Percentiles rank a stretch among this genome's conserved stretches.
phyloP scores from a whole-genome alignment of 2,797 vertebrate species.

The Acanthiza pusilla region DNA sequence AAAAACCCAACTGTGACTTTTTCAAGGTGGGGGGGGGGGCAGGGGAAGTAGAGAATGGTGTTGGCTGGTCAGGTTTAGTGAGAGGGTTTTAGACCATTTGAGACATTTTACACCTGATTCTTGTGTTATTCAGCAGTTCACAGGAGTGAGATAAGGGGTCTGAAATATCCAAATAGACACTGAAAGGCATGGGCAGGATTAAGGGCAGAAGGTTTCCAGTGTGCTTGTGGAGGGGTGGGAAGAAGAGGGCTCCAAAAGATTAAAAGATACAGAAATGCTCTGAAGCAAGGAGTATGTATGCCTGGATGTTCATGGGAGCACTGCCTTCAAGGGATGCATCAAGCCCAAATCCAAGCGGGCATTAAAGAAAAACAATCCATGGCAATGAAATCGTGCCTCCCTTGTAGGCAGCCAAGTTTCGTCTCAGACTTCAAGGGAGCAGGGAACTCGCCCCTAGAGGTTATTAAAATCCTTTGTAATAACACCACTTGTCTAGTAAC shows the following conservation, averaged over 20 bases:
- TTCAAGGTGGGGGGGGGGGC: rapidly evolving
- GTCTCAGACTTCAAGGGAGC: not conserved
- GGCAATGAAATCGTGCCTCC: not conserved
- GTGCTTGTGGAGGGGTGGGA: not conserved
- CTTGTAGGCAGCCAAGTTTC: not conserved
- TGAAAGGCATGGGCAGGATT: slow-evolving; percentile 8
- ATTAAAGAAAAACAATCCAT: not conserved
- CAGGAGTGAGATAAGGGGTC: not conserved
- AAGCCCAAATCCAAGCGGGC: not conserved
- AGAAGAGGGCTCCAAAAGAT: not conserved
- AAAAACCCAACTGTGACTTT: not conserved
- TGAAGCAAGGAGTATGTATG: not conserved
- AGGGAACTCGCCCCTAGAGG: not conserved
- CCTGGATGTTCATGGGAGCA: not conserved
- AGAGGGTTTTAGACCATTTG: not conserved
- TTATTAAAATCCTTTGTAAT: slow-evolving; percentile 27
- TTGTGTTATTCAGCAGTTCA: not conserved
- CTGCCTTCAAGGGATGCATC: not conserved
- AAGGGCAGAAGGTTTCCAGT: slow-evolving; percentile 26
- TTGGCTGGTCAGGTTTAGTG: not conserved
- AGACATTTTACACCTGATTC: not conserved
- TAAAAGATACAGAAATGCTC: not conserved
- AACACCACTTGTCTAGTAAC: not conserved
- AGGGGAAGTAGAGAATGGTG: not conserved
- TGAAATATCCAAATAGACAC: slow-evolving; percentile 23